phyloP scores from a whole-genome alignment of 1,140 invertebrate species.

The Conus ventricosus region DNA sequence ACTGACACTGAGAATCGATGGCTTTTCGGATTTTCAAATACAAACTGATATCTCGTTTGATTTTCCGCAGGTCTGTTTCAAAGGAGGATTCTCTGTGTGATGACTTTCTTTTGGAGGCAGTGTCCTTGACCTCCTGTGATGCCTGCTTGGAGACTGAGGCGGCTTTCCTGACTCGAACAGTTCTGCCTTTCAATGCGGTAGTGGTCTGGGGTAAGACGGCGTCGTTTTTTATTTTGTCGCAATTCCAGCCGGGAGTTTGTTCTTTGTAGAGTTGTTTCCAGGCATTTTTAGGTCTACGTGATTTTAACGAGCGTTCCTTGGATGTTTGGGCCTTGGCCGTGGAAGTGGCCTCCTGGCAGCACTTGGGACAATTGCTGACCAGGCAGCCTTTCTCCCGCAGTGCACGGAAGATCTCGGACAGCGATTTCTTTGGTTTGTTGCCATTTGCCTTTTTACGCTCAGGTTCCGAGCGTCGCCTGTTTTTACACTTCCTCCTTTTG shows the following conservation, averaged over 20 bases:
- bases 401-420: background rate
- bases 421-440: background rate
- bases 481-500: background rate
- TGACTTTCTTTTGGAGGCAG: background rate
- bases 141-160: background rate
- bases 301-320: too few species aligned
- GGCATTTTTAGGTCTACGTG: too few species aligned
- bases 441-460: background rate
- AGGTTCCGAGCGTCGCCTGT: background rate
- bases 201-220: too few species aligned
- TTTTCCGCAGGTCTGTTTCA: background rate
- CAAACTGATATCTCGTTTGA: background rate
- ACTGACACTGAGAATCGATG: background rate
- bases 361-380: background rate
- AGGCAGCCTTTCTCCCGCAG: background rate
- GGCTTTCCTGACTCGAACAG: too few species aligned
- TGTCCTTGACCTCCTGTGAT: background rate
- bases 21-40: background rate
- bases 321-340: too few species aligned
- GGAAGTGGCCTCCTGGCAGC: background rate
- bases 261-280: too few species aligned
- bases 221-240: too few species aligned
- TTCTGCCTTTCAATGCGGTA: too few species aligned
- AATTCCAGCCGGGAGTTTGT: too few species aligned
- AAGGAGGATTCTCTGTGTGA: background rate